These are phyloP conservation scores for Tipula helvola DNA, from an alignment of 2,888 invertebrate genomes.

Conservation along the genomic window DNA sequence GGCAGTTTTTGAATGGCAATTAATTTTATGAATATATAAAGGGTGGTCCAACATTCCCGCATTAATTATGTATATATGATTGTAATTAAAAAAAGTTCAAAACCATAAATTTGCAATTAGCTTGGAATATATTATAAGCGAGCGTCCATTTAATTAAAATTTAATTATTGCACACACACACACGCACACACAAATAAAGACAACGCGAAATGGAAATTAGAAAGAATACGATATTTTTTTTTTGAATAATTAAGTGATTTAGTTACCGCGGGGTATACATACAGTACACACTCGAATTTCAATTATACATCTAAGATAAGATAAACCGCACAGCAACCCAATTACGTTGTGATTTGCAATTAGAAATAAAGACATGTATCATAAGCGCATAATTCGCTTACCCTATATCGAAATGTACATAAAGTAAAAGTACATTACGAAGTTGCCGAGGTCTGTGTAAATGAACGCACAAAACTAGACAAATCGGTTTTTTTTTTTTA, in stretches of 20 bases:
- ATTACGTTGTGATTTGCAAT: neutral
- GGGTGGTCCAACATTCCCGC: neutral
- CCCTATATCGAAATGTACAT: neutral
- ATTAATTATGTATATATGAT: neutral
- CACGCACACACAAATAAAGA: neutral
- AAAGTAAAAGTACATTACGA: neutral
- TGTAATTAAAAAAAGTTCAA: neutral
- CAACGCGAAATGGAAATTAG: neutral
- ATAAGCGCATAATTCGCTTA: neutral
- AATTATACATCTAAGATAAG: neutral
- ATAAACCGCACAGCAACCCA: neutral
- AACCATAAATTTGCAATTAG: neutral
- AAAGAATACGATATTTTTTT: neutral
- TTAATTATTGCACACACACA: neutral
- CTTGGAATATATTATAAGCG: neutral
- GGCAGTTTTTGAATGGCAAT: neutral
- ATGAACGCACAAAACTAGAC: neutral
- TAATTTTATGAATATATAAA: neutral
- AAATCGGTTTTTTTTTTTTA: neutral
- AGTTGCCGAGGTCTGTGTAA: neutral
- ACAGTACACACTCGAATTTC: neutral
- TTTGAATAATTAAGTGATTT: neutral
- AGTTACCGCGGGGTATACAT: neutral
- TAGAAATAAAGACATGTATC: neutral
- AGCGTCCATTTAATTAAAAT: neutral